Conservation (phyloP, 2,888 invertebrate species). For the Hemistola chrysoprasaria region DNA sequence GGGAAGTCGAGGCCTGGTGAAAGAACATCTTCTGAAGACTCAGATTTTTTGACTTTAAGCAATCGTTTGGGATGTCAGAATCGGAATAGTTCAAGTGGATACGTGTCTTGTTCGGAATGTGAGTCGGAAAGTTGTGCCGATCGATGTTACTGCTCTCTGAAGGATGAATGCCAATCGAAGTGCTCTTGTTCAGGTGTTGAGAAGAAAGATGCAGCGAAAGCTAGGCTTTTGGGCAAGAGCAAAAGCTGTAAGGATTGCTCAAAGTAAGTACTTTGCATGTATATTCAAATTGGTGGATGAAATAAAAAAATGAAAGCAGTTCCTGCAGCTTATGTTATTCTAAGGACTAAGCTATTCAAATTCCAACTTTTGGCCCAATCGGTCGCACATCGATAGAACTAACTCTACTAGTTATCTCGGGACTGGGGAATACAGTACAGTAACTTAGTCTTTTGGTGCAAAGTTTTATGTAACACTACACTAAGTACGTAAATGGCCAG, state of each 20-base stretch:
- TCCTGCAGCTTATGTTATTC: too few relatives aligned
- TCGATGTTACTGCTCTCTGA: constrained; percentile 92
- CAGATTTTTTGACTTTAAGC: constrained; percentile 81
- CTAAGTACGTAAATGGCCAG: too few relatives aligned
- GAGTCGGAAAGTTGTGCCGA: constrained; percentile 94
- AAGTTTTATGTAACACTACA: too few relatives aligned
- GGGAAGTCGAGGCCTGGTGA: constrained; percentile 80
- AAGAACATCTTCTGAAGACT: constrained; percentile 84
- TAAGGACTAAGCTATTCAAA: too few relatives aligned
- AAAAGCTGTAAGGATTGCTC: constrained; percentile 72
- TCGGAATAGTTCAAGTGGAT: constrained; percentile 85
- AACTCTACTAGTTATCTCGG: too few relatives aligned
- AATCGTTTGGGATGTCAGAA: constrained; percentile 83
- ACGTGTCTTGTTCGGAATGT: constrained; percentile 94
- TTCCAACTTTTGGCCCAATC: too few relatives aligned
- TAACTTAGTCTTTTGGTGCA: too few relatives aligned
- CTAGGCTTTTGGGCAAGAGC: constrained; percentile 56
- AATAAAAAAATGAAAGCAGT: too few relatives aligned
- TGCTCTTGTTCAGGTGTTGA: constrained; percentile 85
- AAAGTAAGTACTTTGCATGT: constrained; percentile 60
- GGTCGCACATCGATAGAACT: too few relatives aligned
- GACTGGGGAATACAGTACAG: too few relatives aligned
- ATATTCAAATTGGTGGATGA: too few relatives aligned
- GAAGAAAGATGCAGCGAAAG: constrained; percentile 62
- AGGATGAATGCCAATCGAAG: constrained; percentile 79